Percentiles rank a stretch among this genome's conserved stretches.
Conservation (phyloP, 1,140 invertebrate species). For the Nasonia longicornis region DNA sequence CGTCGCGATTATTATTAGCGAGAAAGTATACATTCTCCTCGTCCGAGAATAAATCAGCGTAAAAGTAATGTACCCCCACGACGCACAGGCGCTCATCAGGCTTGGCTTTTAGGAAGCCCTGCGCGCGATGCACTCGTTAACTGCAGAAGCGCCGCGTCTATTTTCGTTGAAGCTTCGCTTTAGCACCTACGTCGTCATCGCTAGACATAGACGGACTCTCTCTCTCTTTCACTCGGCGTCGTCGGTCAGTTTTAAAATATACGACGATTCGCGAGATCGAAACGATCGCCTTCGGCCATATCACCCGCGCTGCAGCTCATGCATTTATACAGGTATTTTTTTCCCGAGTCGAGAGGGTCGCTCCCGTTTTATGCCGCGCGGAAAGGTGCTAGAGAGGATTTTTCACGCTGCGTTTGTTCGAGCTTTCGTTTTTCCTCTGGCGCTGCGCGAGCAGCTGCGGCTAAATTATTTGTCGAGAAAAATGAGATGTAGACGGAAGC, state of each 20-base stretch:
- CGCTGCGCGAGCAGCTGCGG: background rate
- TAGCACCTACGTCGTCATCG: constrained; percentile 50
- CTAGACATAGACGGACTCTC: constrained; percentile 50
- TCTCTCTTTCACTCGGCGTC: background rate
- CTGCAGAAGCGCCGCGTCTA: constrained; percentile 43
- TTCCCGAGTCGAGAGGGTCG: background rate
- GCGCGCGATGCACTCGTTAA: background rate
- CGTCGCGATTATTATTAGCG: no score
- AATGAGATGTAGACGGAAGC: background rate
- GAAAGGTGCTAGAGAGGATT: background rate
- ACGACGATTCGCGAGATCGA: background rate
- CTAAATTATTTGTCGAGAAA: background rate
- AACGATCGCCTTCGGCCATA: constrained; percentile 19
- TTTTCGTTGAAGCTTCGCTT: constrained; percentile 48
- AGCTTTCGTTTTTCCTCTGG: background rate
- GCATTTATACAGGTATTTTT: constrained; percentile 20
- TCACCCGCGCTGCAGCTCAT: background rate
- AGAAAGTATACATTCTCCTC: background rate
- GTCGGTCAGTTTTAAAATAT: constrained; percentile 26
- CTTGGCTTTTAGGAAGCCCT: background rate
- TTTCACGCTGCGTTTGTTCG: background rate
- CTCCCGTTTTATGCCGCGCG: no score
- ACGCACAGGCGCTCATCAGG: background rate
- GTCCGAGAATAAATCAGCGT: background rate
- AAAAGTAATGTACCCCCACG: background rate